Conservation (phyloP, 2,888 invertebrate genomes). For the Drosophila borealis region DNA sequence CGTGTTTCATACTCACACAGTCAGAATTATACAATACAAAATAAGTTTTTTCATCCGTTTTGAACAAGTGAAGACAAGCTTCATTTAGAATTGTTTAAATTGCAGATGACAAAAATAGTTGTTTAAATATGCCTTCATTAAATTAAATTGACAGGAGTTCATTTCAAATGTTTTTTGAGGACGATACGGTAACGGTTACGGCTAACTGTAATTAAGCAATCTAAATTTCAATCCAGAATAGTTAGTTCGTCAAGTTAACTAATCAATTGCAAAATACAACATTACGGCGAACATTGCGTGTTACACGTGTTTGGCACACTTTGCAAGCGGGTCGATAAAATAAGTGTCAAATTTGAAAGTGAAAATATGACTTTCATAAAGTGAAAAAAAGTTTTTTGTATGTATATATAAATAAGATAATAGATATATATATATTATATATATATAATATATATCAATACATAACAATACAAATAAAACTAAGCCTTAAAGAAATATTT, state of each 20-base stretch:
- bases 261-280: background rate
- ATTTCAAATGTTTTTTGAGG: background rate
- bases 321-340: background rate
- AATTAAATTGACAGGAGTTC: background rate
- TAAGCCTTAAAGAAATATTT: too few relatives aligned
- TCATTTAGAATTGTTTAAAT: constrained; percentile 6
- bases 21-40: constrained; percentile 73
- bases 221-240: constrained; percentile 1
- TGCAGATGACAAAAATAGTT: background rate
- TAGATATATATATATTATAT: constrained; percentile 1
- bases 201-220: constrained; percentile 2
- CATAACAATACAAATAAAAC: background rate
- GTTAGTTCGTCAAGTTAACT: constrained; percentile 13
- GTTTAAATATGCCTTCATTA: background rate
- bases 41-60: constrained; percentile 55
- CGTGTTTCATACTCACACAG: constrained; percentile 14
- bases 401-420: constrained; percentile 2
- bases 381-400: background rate
- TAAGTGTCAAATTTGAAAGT: background rate
- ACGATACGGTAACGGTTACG: constrained; percentile 14
- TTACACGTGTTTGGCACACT: background rate
- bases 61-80: constrained; percentile 2
- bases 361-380: background rate
- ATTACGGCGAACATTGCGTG: background rate
- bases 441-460: constrained; percentile 8